Base-by-base conservation (phyloP, 2,113 vertebrate species). In the Ivindomyrus marchei region DNA sequence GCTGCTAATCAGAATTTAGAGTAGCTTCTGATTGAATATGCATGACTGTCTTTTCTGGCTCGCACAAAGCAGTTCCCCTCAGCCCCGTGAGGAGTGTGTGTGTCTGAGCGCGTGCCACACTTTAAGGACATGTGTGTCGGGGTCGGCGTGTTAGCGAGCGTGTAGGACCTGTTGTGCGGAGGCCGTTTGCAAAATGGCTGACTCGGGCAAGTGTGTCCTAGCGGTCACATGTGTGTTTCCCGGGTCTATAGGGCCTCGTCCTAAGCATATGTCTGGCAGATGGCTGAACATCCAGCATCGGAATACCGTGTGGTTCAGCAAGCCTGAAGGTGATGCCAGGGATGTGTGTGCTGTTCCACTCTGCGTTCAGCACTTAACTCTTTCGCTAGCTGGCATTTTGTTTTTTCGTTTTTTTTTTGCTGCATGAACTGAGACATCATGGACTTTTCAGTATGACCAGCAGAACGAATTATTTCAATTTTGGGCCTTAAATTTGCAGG, bases 1-100 rank as follows among this genome's bases (percentile, higher is more conserved):
- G 83, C 74, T 56, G 36, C 88, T 85, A 89, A 85, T 92, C 74
- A 88, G 88, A 89, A n/a, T 77, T 85, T 74, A 50, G 52, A 85
- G 85, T 21, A 85, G 88, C 21, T 15, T 45, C 88, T 52, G 86
- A 87, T 87, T 89, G 83, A 88, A 90, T 91, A 91, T 92, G 88
- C 89, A 91, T 58, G 90, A 49, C 31, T 62, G 58, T 58, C 42
- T 17, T 46, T n/a, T 87, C 45, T 90, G 66, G 24, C 89, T 4
- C 13, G 17, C 47, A 70, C 88, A 80, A 53, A 80, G 70, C 66
- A 21, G 27, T 7, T 83, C 70, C 27, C 47, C 70, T 53, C 31
- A 42, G 27, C 66, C 70, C n/a, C 47, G 58, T 15, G 42, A 11
- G 42, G 70, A 77, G 31, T 70, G 27, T 53, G 47, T n/a, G 87